phyloP scores from a whole-genome alignment of 2,888 invertebrate genomes.

The Agrochola lychnidis region DNA sequence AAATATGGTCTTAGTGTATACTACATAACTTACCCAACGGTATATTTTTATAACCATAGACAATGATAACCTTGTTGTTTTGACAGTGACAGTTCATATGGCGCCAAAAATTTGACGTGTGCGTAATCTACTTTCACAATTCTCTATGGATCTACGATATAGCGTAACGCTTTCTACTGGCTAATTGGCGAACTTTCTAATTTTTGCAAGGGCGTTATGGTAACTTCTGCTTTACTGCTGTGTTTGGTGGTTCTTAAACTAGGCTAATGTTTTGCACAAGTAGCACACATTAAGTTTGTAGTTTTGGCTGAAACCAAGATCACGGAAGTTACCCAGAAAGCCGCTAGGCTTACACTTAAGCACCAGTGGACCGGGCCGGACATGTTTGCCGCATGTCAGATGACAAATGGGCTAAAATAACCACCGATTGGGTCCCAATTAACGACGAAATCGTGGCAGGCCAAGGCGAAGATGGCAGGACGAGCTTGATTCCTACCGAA shows the following conservation, averaged over 20 bases:
- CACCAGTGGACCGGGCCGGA: no score
- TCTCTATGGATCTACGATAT: slow-evolving; percentile 42
- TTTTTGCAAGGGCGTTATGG: slow-evolving; percentile 51
- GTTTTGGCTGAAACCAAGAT: not conserved
- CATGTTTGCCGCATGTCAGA: no score
- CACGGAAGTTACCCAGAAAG: no score
- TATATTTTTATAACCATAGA: not conserved
- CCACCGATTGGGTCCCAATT: no score
- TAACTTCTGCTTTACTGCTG: not conserved
- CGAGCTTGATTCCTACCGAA: no score
- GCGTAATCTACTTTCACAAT: slow-evolving; percentile 50
- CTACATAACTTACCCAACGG: not conserved
- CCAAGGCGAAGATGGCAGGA: no score
- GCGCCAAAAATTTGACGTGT: slow-evolving; percentile 47
- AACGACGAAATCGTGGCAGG: no score
- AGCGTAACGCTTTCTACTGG: slow-evolving; percentile 58
- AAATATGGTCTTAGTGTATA: not conserved
- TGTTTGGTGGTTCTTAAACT: slow-evolving; percentile 2
- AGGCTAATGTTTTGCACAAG: slow-evolving; percentile 19
- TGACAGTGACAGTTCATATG: slow-evolving; percentile 41
- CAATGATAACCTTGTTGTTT: not conserved
- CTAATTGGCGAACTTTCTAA: slow-evolving; percentile 64
- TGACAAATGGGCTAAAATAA: no score
- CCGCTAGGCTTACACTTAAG: no score
- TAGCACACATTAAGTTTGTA: not conserved